A percentile compares a stretch with the other conserved stretches of the same genome.
phyloP scores from a whole-genome alignment of 1,140 invertebrate species.

The Drosophila arawakana region DNA sequence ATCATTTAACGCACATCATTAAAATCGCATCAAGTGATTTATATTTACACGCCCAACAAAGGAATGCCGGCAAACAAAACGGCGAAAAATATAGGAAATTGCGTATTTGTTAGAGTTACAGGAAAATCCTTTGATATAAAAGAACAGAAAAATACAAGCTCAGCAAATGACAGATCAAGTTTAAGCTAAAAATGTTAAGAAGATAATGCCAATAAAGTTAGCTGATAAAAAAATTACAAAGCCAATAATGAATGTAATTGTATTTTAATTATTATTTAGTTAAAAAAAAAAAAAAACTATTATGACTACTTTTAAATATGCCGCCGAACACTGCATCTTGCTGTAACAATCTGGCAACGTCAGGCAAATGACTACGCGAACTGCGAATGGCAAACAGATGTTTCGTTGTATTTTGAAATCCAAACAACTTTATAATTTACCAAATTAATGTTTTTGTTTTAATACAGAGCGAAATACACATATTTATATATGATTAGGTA shows the following conservation, averaged over 20 bases:
- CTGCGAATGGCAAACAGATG: constrained; percentile 17
- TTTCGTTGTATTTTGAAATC: neutral
- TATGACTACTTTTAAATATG: neutral
- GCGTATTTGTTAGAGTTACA: constrained; percentile 3
- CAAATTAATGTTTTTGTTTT: constrained; percentile 12
- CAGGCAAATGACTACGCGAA: neutral
- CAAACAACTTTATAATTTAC: neutral
- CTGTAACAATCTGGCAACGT: constrained; percentile 2
- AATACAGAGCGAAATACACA: constrained; percentile 58
- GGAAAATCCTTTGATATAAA: constrained; percentile 67
- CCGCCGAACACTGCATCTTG: neutral
- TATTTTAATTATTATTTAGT: too few relatives aligned
- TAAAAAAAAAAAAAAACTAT: too few relatives aligned
- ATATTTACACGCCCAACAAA: constrained; percentile 72
- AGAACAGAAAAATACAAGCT: neutral
- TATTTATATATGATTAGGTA: constrained; percentile 44
- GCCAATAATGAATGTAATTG: too few relatives aligned
- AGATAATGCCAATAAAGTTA: neutral
- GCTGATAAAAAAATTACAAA: neutral
- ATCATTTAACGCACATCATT: constrained; percentile 83
- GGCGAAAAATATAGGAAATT: constrained; percentile 22
- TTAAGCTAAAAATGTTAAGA: neutral
- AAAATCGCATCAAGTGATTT: constrained; percentile 82
- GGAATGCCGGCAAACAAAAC: constrained; percentile 32
- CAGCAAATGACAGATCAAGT: neutral